These are phyloP conservation scores for Cataglyphis rosenhaueri DNA, from an alignment of 2,888 invertebrate genomes.

Conservation along the genomic window DNA sequence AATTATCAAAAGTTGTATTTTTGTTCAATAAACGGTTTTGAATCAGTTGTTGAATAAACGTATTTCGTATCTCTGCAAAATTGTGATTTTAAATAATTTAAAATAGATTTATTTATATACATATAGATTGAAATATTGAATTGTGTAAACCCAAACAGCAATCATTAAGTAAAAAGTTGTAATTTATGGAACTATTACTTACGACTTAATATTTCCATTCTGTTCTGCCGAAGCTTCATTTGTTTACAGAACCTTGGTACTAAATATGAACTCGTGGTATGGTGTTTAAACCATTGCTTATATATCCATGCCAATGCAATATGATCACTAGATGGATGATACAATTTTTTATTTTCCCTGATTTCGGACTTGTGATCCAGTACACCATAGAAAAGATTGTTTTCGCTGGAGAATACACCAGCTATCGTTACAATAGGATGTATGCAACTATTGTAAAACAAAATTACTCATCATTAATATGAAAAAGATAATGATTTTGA, in stretches of 20 bases:
- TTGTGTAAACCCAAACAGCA: not conserved
- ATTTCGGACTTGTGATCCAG: conserved; percentile 86
- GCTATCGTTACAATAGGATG: conserved; percentile 86
- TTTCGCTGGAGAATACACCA: conserved; percentile 86
- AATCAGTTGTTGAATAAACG: conserved; percentile 87
- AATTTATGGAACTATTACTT: not conserved
- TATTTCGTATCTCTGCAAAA: conserved; percentile 86
- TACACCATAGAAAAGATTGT: conserved; percentile 87
- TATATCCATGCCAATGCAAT: conserved; percentile 87
- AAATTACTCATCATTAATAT: conserved; percentile 2
- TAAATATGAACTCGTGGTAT: not conserved
- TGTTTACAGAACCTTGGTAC: conserved; percentile 14
- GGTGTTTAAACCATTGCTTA: conserved; percentile 85
- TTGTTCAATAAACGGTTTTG: conserved; percentile 85
- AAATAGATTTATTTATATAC: not conserved
- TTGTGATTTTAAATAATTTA: conserved; percentile 7
- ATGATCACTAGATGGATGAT: conserved; percentile 88
- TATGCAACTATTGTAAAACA: conserved; percentile 84
- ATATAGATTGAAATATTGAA: not conserved
- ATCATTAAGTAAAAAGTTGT: not conserved
- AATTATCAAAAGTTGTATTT: conserved; percentile 34
- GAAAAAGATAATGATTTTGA: not conserved
- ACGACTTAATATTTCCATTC: not conserved
- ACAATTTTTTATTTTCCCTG: conserved; percentile 86
- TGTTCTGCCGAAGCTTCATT: not conserved